phyloP scores from a whole-genome alignment of 2,113 vertebrate genomes.

The Corythoichthys intestinalis region DNA sequence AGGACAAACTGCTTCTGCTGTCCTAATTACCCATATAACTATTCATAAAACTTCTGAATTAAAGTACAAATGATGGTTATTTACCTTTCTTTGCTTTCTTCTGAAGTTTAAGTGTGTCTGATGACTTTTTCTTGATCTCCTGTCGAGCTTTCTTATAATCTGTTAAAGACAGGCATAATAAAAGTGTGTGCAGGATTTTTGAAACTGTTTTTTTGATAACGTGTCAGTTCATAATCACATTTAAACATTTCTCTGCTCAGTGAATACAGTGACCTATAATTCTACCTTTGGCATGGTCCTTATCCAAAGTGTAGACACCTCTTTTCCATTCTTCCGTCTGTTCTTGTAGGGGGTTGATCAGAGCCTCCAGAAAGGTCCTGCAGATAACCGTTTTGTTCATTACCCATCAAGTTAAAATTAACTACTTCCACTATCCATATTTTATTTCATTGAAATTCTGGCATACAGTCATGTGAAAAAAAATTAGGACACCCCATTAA shows the following conservation, averaged over 20 bases:
- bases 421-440: neutral
- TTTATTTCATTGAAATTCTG: neutral
- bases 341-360: constrained; percentile 95
- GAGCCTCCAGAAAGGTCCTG: constrained; percentile 88
- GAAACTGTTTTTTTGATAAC: too few species aligned
- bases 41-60: neutral
- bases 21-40: neutral
- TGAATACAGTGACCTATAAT: neutral
- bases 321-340: constrained; percentile 97
- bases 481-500: too few species aligned
- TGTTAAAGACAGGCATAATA: constrained; percentile 49
- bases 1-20: constrained; percentile 27
- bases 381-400: neutral
- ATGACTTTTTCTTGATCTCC: constrained; percentile 97
- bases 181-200: constrained; percentile 4
- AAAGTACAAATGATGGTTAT: neutral
- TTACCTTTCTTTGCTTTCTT: constrained; percentile 98
- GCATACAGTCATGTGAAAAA: too few species aligned
- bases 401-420: neutral
- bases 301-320: constrained; percentile 88
- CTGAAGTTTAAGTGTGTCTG: constrained; percentile 93
- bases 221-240: neutral
- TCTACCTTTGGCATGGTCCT: constrained; percentile 92
- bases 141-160: constrained; percentile 94
- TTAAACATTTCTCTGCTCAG: neutral